Evolutionary conservation across 2,888 invertebrate genomes (phyloP).

Genomic region (Lepidonotus clava): DNA sequence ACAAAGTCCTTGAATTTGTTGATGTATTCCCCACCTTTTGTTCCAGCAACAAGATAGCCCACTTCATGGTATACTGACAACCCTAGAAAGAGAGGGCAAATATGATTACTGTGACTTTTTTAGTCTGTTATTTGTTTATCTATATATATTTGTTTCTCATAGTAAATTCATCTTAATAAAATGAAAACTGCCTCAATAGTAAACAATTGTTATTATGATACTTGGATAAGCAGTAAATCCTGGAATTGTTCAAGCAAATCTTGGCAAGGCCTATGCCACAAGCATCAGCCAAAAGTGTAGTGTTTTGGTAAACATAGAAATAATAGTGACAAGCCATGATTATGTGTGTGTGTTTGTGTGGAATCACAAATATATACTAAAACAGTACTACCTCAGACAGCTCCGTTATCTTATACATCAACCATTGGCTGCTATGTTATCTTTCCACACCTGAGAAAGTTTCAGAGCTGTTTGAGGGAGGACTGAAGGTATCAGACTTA

Average conservation of each 20-base stretch:
- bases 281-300: too few relatives aligned
- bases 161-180: too few relatives aligned
- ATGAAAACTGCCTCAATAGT: neutral
- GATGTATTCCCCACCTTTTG: neutral
- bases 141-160: too few relatives aligned
- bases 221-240: neutral
- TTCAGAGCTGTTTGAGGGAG: neutral
- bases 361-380: too few relatives aligned
- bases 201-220: neutral
- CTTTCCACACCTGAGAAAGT: neutral
- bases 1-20: neutral
- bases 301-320: too few relatives aligned
- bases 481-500: neutral
- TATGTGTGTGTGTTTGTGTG: neutral
- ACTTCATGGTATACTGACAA: neutral
- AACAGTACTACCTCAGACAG: too few relatives aligned
- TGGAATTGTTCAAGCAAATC: neutral
- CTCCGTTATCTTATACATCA: too few relatives aligned
- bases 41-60: neutral
- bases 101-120: too few relatives aligned
- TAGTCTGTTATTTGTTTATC: too few relatives aligned
- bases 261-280: neutral
- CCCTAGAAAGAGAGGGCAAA: neutral
- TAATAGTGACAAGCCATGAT: neutral
- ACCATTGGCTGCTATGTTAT: too few relatives aligned